phyloP scores from a whole-genome alignment of 2,797 vertebrate species.

The Pachyuromys duprasi region DNA sequence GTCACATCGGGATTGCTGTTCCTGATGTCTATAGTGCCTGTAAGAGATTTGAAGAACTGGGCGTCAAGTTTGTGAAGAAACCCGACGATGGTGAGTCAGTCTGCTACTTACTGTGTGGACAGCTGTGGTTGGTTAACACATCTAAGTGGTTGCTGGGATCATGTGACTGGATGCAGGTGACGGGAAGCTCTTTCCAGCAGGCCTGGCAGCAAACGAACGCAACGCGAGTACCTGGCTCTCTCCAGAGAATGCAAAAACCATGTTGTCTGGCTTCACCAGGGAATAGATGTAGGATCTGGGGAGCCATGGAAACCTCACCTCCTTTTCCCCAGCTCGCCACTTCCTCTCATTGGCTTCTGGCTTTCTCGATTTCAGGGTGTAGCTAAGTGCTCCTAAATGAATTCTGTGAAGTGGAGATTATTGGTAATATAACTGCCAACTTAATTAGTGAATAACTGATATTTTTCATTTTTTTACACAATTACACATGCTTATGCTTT shows the following conservation, averaged over 20 bases:
- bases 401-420: not conserved
- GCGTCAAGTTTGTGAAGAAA: conserved; percentile 98
- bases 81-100: conserved; percentile 94
- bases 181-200: not conserved
- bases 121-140: not conserved
- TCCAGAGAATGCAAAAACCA: not conserved
- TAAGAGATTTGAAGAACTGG: conserved; percentile 96
- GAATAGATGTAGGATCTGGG: not conserved
- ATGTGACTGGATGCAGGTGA: not conserved
- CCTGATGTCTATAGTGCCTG: conserved; percentile 95
- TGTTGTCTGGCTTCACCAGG: not conserved
- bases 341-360: not conserved
- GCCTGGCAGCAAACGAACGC: conserved; percentile 4
- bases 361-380: not conserved
- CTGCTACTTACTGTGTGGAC: not conserved
- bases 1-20: conserved; percentile 98
- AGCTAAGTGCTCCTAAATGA: not conserved
- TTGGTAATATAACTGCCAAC: not conserved
- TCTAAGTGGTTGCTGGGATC: not conserved
- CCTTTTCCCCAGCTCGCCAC: not conserved
- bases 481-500: conserved; percentile 1
- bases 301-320: not conserved
- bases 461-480: conserved; percentile 2
- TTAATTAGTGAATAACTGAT: conserved; percentile 13
- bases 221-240: not conserved